Conservation (phyloP, 1,140 invertebrate genomes). For the Lethrus apterus region DNA sequence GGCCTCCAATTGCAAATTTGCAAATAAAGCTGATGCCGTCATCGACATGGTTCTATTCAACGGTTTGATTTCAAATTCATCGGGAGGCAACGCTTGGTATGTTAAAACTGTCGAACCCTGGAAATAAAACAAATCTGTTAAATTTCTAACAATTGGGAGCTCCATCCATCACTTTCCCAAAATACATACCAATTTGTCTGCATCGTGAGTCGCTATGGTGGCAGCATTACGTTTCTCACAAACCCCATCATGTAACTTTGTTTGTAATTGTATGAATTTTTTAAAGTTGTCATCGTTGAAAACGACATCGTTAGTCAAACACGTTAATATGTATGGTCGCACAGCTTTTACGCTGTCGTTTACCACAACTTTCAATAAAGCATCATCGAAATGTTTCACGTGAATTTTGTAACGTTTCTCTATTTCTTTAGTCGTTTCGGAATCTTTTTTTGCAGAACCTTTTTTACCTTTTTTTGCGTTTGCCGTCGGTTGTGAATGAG, state of each 20-base stretch:
- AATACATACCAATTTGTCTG: slow-evolving; percentile 53
- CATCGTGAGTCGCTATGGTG: slow-evolving; percentile 78
- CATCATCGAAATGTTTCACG: slow-evolving; percentile 28
- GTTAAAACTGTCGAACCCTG: slow-evolving; percentile 52
- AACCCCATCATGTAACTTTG: slow-evolving; percentile 68
- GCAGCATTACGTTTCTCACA: slow-evolving; percentile 70
- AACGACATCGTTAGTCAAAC: slow-evolving; percentile 58
- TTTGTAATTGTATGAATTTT: slow-evolving; percentile 74
- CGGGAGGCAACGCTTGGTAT: slow-evolving; percentile 58
- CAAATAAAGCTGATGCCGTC: slow-evolving; percentile 58
- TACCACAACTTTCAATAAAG: slow-evolving; percentile 24
- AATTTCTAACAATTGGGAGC: not conserved
- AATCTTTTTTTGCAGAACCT: slow-evolving; percentile 36
- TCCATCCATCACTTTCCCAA: slow-evolving; percentile 35
- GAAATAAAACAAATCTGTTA: slow-evolving; percentile 21
- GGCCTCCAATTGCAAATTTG: slow-evolving; percentile 63
- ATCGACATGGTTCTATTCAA: slow-evolving; percentile 52
- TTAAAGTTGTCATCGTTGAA: slow-evolving; percentile 62
- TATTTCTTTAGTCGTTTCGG: slow-evolving; percentile 1
- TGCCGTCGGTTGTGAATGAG: slow-evolving; percentile 39
- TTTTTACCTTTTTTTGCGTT: slow-evolving; percentile 45
- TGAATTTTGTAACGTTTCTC: slow-evolving; percentile 34
- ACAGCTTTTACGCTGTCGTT: slow-evolving; percentile 42
- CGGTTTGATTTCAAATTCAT: slow-evolving; percentile 56
- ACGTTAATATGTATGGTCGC: slow-evolving; percentile 64